These are phyloP conservation scores for Gastracanthus pulcherrimus DNA, from an alignment of 2,888 invertebrate species.

Conservation along the genomic window DNA sequence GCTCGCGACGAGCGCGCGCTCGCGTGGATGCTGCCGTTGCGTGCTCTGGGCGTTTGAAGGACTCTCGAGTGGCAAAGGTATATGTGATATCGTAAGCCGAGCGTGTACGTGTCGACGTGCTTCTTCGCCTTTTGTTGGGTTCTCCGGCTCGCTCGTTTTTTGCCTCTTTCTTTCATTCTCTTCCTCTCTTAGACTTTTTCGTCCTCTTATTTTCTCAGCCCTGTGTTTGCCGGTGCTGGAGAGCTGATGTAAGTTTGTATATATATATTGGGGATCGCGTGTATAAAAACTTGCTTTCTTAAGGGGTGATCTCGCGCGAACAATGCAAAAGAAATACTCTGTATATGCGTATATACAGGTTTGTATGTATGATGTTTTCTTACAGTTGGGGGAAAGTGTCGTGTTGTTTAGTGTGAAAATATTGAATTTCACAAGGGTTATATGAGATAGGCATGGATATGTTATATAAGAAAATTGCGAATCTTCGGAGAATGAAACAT, in stretches of 20 bases:
- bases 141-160: no score
- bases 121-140: neutral
- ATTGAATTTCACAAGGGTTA: no score
- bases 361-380: no score
- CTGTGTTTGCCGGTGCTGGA: neutral
- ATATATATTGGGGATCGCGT: neutral
- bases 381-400: no score
- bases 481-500: no score
- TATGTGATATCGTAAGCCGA: slow-evolving; percentile 1
- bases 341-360: no score
- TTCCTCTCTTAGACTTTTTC: neutral
- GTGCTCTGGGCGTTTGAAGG: slow-evolving; percentile 8
- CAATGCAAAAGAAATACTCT: neutral
- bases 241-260: neutral
- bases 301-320: neutral
- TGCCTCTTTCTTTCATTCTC: neutral
- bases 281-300: neutral
- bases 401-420: no score
- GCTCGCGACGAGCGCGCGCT: neutral
- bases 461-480: no score
- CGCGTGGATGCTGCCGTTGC: neutral
- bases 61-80: slow-evolving; percentile 10
- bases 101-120: neutral
- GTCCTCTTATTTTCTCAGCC: neutral
- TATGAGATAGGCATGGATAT: no score